These are phyloP conservation scores for Alectoris magna DNA, from an alignment of 2,797 vertebrate genomes.

Conservation along the genomic window DNA sequence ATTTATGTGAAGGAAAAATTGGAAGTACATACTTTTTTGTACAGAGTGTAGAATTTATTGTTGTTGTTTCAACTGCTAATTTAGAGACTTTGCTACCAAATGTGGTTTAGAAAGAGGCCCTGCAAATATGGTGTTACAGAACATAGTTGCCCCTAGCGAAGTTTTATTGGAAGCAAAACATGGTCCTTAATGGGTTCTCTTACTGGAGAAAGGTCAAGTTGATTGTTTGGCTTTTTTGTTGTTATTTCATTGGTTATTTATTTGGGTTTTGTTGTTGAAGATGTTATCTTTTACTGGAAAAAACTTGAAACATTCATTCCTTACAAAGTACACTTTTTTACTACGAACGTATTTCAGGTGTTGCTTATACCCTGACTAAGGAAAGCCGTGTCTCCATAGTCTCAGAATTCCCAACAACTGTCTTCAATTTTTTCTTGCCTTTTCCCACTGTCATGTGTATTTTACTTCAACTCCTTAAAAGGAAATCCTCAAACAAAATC, in stretches of 20 bases:
- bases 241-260: not conserved
- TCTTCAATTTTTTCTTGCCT: not conserved
- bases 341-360: not conserved
- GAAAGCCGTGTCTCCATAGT: not conserved
- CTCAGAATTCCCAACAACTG: not conserved
- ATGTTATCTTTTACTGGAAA: not conserved
- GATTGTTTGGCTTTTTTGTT: not conserved
- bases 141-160: not conserved
- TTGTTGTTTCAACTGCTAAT: not conserved
- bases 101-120: not conserved
- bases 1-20: not conserved
- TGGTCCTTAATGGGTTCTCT: fast-evolving
- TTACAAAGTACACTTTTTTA: not conserved
- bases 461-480: not conserved
- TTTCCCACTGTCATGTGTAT: not conserved
- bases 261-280: not conserved
- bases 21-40: not conserved
- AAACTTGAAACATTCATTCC: not conserved
- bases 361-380: not conserved
- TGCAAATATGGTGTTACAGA: not conserved
- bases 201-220: not conserved
- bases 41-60: not conserved
- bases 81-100: not conserved
- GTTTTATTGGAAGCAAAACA: not conserved
- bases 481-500: not conserved